Percentiles rank a stretch among this genome's conserved stretches.
Evolutionary conservation across 1,140 invertebrate genomes (phyloP).

Genomic region (Nilaparvata lugens): DNA sequence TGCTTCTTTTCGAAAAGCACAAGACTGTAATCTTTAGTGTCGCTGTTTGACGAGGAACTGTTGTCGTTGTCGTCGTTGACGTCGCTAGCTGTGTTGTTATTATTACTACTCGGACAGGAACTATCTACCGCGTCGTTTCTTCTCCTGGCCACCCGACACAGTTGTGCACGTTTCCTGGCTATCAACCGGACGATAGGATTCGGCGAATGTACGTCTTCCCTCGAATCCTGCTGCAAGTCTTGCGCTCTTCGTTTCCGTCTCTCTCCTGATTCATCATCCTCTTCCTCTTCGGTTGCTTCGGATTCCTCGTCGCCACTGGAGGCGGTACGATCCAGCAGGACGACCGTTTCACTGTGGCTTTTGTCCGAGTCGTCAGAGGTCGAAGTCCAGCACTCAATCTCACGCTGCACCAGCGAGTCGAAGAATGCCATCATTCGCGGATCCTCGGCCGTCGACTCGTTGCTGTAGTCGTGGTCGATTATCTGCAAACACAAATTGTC

Average conservation of each 20-base stretch:
- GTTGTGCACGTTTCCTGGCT: conserved; percentile 10
- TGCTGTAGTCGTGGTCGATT: conserved; percentile 68
- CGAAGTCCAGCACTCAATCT: conserved; percentile 21
- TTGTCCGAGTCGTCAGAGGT: conserved; percentile 7
- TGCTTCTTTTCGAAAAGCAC: not conserved
- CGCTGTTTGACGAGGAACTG: not conserved
- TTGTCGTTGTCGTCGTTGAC: not conserved
- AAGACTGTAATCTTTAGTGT: not conserved
- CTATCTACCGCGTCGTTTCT: not conserved
- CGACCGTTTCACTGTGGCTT: not conserved
- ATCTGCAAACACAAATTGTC: conserved; percentile 39
- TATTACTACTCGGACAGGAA: not conserved
- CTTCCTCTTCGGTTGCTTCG: too few species aligned
- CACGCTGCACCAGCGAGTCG: conserved; percentile 68
- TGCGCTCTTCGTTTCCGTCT: not conserved
- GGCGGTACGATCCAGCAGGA: not conserved
- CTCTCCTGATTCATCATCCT: not conserved
- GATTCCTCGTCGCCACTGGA: not conserved
- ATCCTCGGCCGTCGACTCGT: conserved; percentile 80
- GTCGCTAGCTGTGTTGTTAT: not conserved
- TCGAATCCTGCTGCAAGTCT: not conserved
- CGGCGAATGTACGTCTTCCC: not conserved
- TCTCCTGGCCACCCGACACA: not conserved
- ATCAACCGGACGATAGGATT: conserved; percentile 13
- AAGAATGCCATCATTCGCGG: conserved; percentile 95